Percentiles rank a stretch among this genome's conserved stretches.
phyloP scores from a whole-genome alignment of 1,140 invertebrate species.

The Brevipalpus yothersi region DNA sequence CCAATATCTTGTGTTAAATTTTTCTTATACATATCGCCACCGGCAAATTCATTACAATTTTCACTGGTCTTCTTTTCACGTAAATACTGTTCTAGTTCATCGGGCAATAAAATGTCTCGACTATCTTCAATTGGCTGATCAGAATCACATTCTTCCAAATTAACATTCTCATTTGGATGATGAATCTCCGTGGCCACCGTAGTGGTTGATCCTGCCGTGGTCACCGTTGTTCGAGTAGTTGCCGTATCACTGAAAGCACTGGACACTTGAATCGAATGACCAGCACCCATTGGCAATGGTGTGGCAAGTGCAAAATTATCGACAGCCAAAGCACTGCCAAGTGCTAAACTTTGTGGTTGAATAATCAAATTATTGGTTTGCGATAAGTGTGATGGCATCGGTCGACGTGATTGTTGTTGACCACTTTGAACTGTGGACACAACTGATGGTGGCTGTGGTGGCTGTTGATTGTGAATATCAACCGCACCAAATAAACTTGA shows the following conservation, averaged over 20 bases:
- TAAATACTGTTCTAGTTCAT: slow-evolving; percentile 44
- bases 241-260: neutral
- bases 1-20: too few species aligned
- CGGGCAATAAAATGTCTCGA: slow-evolving; percentile 53
- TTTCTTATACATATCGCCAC: neutral
- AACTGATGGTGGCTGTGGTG: neutral
- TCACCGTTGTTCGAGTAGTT: neutral
- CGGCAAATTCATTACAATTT: neutral
- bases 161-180: slow-evolving; percentile 60
- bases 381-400: slow-evolving; percentile 20
- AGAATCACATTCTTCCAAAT: slow-evolving; percentile 53
- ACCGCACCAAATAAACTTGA: slow-evolving; percentile 12
- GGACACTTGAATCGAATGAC: neutral
- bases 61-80: slow-evolving; percentile 3
- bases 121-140: slow-evolving; percentile 67
- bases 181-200: slow-evolving; percentile 17
- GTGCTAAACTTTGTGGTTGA: slow-evolving; percentile 16
- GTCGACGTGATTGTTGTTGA: neutral
- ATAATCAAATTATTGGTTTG: slow-evolving; percentile 32
- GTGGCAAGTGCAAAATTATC: neutral
- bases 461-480: too few species aligned
- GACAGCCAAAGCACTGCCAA: neutral
- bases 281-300: too few species aligned
- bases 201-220: slow-evolving; percentile 6
- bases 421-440: neutral